Evolutionary conservation across 2,113 vertebrate species (phyloP), one percentile per base, ranked within the genome.

Genomic region (Gobio gobio): DNA sequence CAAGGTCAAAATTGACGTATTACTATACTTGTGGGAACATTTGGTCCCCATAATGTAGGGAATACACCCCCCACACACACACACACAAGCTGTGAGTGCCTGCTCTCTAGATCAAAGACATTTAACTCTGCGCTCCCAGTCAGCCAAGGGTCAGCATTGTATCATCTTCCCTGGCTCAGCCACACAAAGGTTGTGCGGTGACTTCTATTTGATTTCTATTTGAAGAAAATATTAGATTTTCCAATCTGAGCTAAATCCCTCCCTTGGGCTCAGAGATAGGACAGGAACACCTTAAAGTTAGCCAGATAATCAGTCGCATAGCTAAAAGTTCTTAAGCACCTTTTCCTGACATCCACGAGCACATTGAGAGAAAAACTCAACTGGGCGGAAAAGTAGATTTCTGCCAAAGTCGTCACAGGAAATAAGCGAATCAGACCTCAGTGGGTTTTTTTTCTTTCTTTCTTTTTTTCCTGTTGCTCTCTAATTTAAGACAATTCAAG

Each of bases 171-270:
- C 64, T 56, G 73, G 79, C 72, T 51, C 64, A 80, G 33, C n/a
- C 82, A 86, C 86, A 87, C 81, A 91, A 85, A 90, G 90, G 88
- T 85, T 89, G 86, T 85, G 70, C 33, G 49, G 79, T 87, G 81
- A 68, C 88, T 90, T 91, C 83, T 90, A 84, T 92, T 91, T 87
- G 84, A 91, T 89, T 91, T 90, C 78, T 91, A 89, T 87, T 91
- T 89, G 83, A 88, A 91, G 85, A 89, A 85, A 89, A 90, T 89
- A 91, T 90, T 85, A 75, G 79, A 87, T 91, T 86, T 90, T 88
- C 82, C 82, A 78, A 87, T 85, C 81, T 74, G 58, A 75, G 87
- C 70, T 88, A 89, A 92, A 92, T 91, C 90, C 90, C 12, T 91
- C 91, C 91, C 88, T 72, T 87, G 90, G 88, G 91, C 88, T 84